Percentiles rank a stretch among this genome's conserved stretches.
These are phyloP conservation scores for Gibbula magus DNA, from an alignment of 2,888 invertebrate species.

Conservation along the genomic window DNA sequence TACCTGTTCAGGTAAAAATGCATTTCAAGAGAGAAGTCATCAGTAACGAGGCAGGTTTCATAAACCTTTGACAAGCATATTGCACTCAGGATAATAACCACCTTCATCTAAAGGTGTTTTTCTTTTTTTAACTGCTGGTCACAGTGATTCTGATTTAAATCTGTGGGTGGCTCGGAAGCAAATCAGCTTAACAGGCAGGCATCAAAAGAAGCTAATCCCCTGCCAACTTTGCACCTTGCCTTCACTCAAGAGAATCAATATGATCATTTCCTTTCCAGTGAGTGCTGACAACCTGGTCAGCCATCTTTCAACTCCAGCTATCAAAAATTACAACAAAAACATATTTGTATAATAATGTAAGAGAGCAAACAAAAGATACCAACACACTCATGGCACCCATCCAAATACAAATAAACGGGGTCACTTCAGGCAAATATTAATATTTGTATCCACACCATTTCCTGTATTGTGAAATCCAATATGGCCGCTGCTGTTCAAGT, in stretches of 20 bases:
- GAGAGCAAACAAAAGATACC: not conserved
- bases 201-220: not conserved
- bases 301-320: not conserved
- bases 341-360: not conserved
- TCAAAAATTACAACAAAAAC: conserved; percentile 13
- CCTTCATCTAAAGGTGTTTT: no score
- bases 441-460: conserved; percentile 13
- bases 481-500: not conserved
- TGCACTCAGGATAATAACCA: no score
- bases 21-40: no score
- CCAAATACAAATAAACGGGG: conserved; percentile 9
- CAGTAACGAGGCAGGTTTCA: no score
- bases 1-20: no score
- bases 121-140: not conserved
- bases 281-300: not conserved
- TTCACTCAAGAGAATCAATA: not conserved
- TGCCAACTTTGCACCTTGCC: not conserved
- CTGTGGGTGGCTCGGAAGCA: conserved; percentile 4
- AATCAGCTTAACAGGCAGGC: conserved; percentile 13
- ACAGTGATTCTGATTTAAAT: not conserved
- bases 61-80: no score
- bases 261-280: not conserved
- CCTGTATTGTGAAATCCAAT: conserved; percentile 22
- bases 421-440: conserved; percentile 4
- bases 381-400: not conserved